These are phyloP conservation scores for Rattus rattus DNA, from an alignment of 2,113 vertebrate species.

Conservation along the genomic window DNA sequence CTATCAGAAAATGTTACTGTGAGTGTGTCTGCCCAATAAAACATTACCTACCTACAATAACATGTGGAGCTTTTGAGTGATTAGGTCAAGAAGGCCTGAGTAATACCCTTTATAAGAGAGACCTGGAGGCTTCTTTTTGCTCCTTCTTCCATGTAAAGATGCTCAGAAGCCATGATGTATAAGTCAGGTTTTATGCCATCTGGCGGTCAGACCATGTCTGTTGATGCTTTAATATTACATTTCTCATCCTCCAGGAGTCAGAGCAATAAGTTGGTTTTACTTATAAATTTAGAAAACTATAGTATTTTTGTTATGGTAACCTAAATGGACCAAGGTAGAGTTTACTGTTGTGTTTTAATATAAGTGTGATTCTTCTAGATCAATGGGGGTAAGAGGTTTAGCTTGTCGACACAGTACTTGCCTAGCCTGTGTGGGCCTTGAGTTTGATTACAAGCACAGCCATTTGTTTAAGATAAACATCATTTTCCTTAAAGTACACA, in stretches of 20 bases:
- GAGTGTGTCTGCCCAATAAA: not conserved
- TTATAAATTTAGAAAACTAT: not conserved
- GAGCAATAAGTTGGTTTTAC: not conserved
- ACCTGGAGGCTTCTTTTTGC: not conserved
- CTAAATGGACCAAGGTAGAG: not conserved
- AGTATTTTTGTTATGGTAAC: not conserved
- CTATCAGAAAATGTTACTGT: conserved; percentile 28
- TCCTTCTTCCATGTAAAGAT: not conserved
- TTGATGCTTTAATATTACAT: not conserved
- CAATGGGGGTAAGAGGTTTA: not conserved
- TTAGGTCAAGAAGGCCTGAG: not conserved
- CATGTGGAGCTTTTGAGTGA: not conserved
- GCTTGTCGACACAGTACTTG: not conserved
- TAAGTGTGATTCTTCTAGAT: not conserved
- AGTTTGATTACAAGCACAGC: not conserved
- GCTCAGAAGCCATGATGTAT: not conserved
- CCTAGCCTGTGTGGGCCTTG: not conserved
- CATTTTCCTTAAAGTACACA: conserved; percentile 40
- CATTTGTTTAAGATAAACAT: not conserved
- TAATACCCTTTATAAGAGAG: not conserved
- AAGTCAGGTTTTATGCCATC: not conserved
- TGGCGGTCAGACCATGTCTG: not conserved
- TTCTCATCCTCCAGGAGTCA: not conserved
- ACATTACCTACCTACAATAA: not conserved
- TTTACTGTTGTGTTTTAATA: conserved; percentile 54